Percentiles rank a stretch among this genome's conserved stretches.
These are phyloP conservation scores for Dicrurus megarhynchus DNA, from an alignment of 2,113 vertebrate species.

Conservation along the genomic window DNA sequence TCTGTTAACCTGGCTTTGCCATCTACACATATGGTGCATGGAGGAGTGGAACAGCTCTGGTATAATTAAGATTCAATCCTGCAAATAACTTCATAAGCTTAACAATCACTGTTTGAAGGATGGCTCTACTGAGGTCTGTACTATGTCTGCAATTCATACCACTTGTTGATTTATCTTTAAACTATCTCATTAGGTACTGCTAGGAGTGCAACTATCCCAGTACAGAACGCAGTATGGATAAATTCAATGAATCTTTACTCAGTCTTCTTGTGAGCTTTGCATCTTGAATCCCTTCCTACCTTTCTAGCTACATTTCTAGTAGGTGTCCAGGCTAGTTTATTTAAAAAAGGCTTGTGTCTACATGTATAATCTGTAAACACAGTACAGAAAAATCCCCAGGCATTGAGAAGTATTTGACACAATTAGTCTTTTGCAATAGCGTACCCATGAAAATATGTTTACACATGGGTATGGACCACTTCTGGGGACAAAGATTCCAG, in stretches of 20 bases:
- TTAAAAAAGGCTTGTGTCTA: background rate
- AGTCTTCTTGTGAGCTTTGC: background rate
- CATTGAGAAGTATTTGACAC: background rate
- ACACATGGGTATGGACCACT: background rate
- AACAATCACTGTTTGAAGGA: background rate
- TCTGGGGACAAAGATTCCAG: background rate
- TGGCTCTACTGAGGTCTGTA: background rate
- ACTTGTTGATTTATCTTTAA: background rate
- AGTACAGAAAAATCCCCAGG: background rate
- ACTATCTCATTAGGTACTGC: background rate
- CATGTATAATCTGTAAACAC: background rate
- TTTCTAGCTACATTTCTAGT: background rate
- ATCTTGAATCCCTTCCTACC: background rate
- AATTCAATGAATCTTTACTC: background rate
- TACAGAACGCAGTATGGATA: background rate
- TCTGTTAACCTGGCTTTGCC: conserved; percentile 28
- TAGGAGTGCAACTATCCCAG: background rate
- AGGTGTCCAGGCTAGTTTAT: background rate
- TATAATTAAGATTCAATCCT: conserved; percentile 8
- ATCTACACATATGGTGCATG: background rate
- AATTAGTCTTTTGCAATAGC: background rate
- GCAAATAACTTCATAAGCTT: background rate
- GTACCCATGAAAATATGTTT: background rate
- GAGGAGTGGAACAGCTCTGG: background rate
- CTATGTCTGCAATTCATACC: background rate